phyloP scores from a whole-genome alignment of 2,888 invertebrate species.

The Acanthosepion esculentum region DNA sequence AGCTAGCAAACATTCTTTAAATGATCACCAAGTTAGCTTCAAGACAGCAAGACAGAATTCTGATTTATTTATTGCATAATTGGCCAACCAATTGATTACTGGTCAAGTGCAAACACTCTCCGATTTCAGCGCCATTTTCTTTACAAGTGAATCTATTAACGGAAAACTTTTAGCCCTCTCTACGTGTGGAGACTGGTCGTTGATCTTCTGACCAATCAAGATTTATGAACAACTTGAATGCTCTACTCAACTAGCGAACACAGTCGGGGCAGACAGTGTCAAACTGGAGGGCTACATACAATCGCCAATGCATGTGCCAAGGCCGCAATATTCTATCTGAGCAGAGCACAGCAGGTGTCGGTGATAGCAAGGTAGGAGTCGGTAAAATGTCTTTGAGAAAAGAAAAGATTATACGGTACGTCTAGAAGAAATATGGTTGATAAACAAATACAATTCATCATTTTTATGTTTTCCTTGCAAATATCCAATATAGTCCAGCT shows the following conservation, averaged over 20 bases:
- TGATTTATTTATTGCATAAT: background rate
- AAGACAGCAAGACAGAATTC: background rate
- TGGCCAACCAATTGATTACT: background rate
- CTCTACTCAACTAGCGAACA: background rate
- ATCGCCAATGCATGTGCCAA: slow-evolving; percentile 17
- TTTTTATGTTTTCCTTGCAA: no score
- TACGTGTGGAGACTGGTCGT: background rate
- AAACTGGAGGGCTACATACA: background rate
- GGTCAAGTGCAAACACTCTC: background rate
- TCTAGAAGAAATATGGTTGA: no score
- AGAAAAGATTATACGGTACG: background rate
- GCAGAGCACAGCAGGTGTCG: background rate
- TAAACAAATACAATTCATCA: no score
- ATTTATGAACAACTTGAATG: background rate
- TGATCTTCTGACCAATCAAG: background rate
- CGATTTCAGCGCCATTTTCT: background rate
- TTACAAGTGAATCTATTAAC: background rate
- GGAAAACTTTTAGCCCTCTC: background rate
- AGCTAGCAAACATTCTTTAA: background rate
- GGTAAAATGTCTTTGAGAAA: background rate
- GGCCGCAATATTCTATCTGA: background rate
- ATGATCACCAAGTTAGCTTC: background rate
- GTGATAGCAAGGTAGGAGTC: background rate
- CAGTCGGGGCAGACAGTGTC: background rate
- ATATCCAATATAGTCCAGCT: no score